Evolutionary conservation across 2,797 vertebrate species (phyloP), one percentile per base, ranked within the genome.

Genomic region (Neoniphon sammara): DNA sequence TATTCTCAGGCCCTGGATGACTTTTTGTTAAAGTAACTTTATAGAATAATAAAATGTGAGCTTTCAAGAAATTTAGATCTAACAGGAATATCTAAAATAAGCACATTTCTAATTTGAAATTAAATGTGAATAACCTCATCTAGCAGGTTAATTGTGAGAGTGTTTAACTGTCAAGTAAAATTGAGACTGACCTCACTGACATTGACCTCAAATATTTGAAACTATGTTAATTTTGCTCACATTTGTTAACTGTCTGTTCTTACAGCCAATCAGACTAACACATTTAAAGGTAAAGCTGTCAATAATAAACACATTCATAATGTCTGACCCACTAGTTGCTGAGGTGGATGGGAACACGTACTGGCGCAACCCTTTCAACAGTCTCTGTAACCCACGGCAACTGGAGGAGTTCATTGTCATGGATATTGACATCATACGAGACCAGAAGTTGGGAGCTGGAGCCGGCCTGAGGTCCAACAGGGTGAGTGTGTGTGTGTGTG

Each of bases 321-420:
- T 73, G 1, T 81, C 42, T 31, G 0, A 20, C 54, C 30, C 66
- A 1, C 4, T 83, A 99, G 98, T 98, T 91, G 97, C 97, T 10
- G 98, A 99, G 87, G 92, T 99, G 34, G 97, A 98, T 34, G 96
- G 96, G 0, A 96, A 65, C 85, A 97, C 96, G 1, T 99, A 95
- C 88, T 99, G 98, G 98, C 96, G 95, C 27, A 84, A 96, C 74
- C 97, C 98, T 54, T 99, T 99, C 93, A 94, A 82, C 91, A 96
- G 96, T 74, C 93, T 99, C 64, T 96, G 95, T 86, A 93, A 94
- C 79, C 97, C 96, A n/a, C 95, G 95, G 52, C 96, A 98, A 69
- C 92, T 99, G 14, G 97, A 98, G 79, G 97, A 99, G 86, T 99
- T 99, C 78, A 96, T 99, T 52, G 91, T 99, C 44, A 96, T 99